Percentiles rank a stretch among this genome's conserved stretches.
phyloP scores from a whole-genome alignment of 2,797 vertebrate genomes.

The Sebastolobus altivelis region DNA sequence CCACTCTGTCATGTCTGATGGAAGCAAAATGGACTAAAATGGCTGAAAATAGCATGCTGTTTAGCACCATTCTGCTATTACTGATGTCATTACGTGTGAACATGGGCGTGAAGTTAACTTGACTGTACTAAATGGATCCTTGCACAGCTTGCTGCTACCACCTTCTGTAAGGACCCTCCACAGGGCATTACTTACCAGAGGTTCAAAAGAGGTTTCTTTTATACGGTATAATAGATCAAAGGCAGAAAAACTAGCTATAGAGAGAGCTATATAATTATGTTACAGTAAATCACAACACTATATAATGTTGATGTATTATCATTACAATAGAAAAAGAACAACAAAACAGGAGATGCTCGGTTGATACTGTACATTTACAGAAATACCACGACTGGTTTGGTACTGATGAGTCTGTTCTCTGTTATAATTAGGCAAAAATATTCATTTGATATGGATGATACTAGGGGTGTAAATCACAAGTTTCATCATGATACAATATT shows the following conservation, averaged over 20 bases:
- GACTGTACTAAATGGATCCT: slow-evolving; percentile 39
- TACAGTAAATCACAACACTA: background rate
- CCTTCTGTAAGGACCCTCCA: slow-evolving; percentile 19
- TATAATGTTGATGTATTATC: background rate
- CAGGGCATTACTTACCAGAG: background rate
- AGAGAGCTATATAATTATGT: background rate
- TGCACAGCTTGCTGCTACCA: slow-evolving; percentile 19
- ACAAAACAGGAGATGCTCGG: background rate
- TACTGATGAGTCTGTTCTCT: background rate
- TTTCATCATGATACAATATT: too few relatives aligned
- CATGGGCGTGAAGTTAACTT: slow-evolving; percentile 38
- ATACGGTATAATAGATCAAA: background rate
- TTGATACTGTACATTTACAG: background rate
- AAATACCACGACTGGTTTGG: background rate
- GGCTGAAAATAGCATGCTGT: slow-evolving; percentile 43
- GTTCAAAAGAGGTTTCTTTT: background rate
- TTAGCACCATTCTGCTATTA: slow-evolving; percentile 29
- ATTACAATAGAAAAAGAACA: background rate
- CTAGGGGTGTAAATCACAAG: too few relatives aligned
- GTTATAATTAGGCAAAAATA: background rate
- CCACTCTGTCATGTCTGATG: slow-evolving; percentile 9
- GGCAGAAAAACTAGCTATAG: background rate
- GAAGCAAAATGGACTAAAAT: slow-evolving; percentile 42
- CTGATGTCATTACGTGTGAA: slow-evolving; percentile 33
- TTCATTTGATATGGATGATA: background rate